phyloP scores from a whole-genome alignment of 2,888 invertebrate genomes.

The Nemoura dubitans region DNA sequence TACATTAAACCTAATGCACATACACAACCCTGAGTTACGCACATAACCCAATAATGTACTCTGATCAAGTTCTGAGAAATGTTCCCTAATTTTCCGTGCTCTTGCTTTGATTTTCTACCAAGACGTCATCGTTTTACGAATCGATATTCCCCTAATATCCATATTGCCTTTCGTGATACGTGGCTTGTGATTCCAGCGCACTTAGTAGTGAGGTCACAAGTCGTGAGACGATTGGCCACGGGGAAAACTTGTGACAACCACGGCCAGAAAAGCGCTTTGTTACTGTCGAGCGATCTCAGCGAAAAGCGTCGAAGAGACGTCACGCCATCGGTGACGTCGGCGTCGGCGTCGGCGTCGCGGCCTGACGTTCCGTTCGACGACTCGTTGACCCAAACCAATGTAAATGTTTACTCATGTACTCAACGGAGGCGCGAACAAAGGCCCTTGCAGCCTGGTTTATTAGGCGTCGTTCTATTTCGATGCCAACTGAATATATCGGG shows the following conservation, averaged over 20 bases:
- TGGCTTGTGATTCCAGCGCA: not conserved
- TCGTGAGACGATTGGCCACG: not conserved
- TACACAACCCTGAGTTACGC: not conserved
- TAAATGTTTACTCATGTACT: not conserved
- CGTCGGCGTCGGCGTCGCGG: not conserved
- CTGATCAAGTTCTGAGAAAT: not conserved
- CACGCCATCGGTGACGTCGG: not conserved
- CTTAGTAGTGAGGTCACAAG: not conserved
- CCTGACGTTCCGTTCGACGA: not conserved
- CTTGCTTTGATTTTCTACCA: not conserved
- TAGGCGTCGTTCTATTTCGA: not conserved
- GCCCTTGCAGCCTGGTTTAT: not conserved
- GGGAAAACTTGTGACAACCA: not conserved
- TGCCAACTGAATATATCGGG: not conserved
- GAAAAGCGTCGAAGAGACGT: not conserved
- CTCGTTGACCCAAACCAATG: conserved; percentile 12
- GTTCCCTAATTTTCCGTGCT: not conserved
- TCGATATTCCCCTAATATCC: not conserved
- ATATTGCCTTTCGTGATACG: not conserved
- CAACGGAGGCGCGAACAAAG: not conserved
- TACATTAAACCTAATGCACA: not conserved
- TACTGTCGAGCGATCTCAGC: too few species aligned
- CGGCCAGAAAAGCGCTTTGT: not conserved
- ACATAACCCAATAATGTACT: not conserved
- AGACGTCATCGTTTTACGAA: not conserved